Base-by-base conservation (phyloP, 2,888 invertebrate genomes). In the Euclidia mi region DNA sequence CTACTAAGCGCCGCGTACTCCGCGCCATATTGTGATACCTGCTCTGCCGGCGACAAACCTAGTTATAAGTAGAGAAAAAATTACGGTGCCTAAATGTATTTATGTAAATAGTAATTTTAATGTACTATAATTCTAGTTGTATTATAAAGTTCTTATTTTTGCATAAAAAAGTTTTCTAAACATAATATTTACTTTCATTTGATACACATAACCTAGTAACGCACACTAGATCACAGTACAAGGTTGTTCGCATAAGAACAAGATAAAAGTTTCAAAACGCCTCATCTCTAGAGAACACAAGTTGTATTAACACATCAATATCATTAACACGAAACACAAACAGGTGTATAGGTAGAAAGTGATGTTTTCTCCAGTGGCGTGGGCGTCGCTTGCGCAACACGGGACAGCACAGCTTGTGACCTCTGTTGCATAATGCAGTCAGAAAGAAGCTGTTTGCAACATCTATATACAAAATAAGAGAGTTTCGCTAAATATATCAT, bases 81-180 rank as follows among this genome's bases (percentile, higher is more conserved):
- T 92, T 94, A 94, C 94, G 94, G 94, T 94, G 94, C 94, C 94
- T 94, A 94, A 94, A 94, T 94, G 94, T 94, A 94, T 94, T 94
- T 94, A 94, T 94, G 94, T 94, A 94, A 94, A 94, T 94, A 94
- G 94, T 94, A 94, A 94, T 94, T 94, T 94, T 94, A 94, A 92
- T 90, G 87, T 89, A 82, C 88, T 81, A 84, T 89, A 91, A 91
- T 90, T 89, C 80, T 94, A 94, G 92, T 88, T 93, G 91, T 94
- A 93, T 88, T 84, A 92, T 93, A 92, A 90, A 56, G 89, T 83
- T 84, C 87, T 89, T 91, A 84, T 87, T 89, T 93, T 93, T 92
- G 91, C 91, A 92, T 91, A 92, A 92, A 93, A 88, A 91, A 85
- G 81, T 85, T 89, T 85, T 89, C 51, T 58, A 66, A 58, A 69